Evolutionary conservation across 2,113 vertebrate genomes (phyloP).

Genomic region (Hiodon tergisus): DNA sequence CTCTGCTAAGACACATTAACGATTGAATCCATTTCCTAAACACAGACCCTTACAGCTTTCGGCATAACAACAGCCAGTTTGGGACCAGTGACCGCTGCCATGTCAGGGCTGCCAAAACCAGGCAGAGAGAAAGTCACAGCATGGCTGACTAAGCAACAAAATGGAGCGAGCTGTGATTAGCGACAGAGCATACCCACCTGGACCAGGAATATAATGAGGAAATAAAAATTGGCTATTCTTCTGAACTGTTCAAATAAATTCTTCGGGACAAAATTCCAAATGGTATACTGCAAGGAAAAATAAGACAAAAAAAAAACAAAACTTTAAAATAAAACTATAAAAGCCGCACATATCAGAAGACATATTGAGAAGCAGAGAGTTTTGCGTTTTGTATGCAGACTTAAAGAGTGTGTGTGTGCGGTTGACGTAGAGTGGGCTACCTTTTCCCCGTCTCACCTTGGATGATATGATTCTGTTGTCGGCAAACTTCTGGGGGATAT

Average conservation of each 20-base stretch:
- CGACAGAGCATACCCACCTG: constrained; percentile 72
- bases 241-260: constrained; percentile 98
- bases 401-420: not conserved
- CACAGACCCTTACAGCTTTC: no score
- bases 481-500: constrained; percentile 88
- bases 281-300: constrained; percentile 73
- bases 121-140: no score
- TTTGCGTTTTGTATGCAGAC: no score
- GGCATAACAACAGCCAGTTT: no score
- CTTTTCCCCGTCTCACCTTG: constrained; percentile 70
- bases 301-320: constrained; percentile 4
- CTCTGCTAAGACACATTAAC: not conserved
- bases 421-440: not conserved
- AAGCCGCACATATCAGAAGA: no score
- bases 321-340: not conserved
- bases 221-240: constrained; percentile 98
- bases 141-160: no score
- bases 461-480: constrained; percentile 98
- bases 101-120: no score
- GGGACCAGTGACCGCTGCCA: no score
- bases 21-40: no score
- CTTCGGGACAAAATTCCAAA: constrained; percentile 98
- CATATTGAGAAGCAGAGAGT: no score
- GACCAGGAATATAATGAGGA: constrained; percentile 98
- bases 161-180: no score